Percentiles rank a stretch among this genome's conserved stretches.
Evolutionary conservation across 64 coral and sea anemone genomes (phyloP).

Genomic region (Pocillopora damicornis): DNA sequence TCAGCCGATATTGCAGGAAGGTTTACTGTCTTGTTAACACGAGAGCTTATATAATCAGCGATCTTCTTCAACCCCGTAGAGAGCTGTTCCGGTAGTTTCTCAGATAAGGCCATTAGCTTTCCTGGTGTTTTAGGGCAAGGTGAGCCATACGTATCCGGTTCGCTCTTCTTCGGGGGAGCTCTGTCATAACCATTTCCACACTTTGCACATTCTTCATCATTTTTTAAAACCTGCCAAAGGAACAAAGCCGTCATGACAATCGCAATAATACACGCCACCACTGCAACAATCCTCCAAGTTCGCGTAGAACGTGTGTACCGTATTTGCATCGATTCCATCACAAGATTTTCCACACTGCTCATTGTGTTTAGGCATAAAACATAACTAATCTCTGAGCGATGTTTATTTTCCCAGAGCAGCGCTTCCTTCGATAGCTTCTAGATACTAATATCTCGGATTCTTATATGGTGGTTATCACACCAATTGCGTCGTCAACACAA

Average conservation of each 20-base stretch:
- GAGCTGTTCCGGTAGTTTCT: constrained; percentile 20
- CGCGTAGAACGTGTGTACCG: not conserved
- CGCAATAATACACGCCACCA: constrained; percentile 15
- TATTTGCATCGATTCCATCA: constrained; percentile 22
- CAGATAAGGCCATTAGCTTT: not conserved
- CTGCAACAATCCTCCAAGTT: not conserved
- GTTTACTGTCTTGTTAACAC: not conserved
- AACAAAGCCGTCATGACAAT: constrained; percentile 37
- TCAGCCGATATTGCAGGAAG: constrained; percentile 54
- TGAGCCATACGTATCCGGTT: not conserved
- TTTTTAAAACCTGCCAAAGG: constrained; percentile 47
- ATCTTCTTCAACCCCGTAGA: constrained; percentile 2
- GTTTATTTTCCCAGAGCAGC: not conserved
- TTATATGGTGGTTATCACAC: too few relatives aligned
- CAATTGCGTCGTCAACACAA: too few relatives aligned
- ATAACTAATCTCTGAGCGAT: not conserved
- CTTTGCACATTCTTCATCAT: not conserved
- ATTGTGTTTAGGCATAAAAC: not conserved
- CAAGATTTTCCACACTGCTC: constrained; percentile 56
- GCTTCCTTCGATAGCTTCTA: too few relatives aligned
- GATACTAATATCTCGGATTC: too few relatives aligned
- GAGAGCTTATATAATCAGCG: constrained; percentile 4
- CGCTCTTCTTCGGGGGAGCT: not conserved
- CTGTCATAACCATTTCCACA: not conserved
- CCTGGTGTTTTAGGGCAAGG: constrained; percentile 6